These are phyloP conservation scores for Calidris pugnax DNA, from an alignment of 2,113 vertebrate genomes.

Conservation along the genomic window DNA sequence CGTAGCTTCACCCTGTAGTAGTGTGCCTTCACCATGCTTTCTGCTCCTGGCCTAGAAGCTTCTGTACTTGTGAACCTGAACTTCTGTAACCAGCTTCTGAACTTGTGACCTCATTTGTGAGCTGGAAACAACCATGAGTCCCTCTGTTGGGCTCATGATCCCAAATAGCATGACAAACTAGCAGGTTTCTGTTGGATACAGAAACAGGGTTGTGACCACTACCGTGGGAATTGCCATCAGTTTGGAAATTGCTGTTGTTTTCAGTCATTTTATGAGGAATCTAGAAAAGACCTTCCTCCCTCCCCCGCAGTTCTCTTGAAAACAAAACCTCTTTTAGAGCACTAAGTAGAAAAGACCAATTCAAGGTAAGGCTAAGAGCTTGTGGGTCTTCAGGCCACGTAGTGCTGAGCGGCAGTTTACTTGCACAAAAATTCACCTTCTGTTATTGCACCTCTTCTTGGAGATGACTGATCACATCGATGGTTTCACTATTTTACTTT, in stretches of 20 bases:
- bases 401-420: not conserved
- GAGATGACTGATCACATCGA: not conserved
- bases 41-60: not conserved
- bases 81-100: not conserved
- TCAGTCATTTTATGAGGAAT: not conserved
- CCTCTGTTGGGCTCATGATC: not conserved
- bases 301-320: not conserved
- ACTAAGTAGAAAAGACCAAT: not conserved
- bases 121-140: not conserved
- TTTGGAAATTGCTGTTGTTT: not conserved
- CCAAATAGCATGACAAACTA: not conserved
- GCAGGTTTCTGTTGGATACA: not conserved
- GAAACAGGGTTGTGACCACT: not conserved
- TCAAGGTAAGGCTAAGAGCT: not conserved
- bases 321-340: not conserved
- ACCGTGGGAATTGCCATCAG: not conserved
- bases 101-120: not conserved
- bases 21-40: not conserved
- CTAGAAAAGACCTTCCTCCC: not conserved
- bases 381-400: not conserved
- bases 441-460: not conserved
- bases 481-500: not conserved
- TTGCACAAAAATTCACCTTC: not conserved
- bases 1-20: not conserved
- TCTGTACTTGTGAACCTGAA: no score